Base-by-base conservation (phyloP, 2,113 vertebrate genomes). In the Piprites chloris region DNA sequence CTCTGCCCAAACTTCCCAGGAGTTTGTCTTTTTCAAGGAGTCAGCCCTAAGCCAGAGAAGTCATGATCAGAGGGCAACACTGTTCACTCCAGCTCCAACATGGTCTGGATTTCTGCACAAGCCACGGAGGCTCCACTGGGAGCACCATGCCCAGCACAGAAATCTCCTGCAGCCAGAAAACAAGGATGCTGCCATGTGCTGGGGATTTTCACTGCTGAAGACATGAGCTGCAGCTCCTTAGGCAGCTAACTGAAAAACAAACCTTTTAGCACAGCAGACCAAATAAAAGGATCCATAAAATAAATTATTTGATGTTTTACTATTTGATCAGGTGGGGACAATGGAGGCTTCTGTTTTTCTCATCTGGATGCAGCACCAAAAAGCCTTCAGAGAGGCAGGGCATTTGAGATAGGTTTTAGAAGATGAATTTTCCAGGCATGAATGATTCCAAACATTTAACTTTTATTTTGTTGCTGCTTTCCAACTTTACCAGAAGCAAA, bases 21-120 rank as follows among this genome's bases (percentile, higher is more conserved):
- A 63, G 20, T 71, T 95, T 93, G 77, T 63, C 75, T n/a, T 86
- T 91, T 73, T 37, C 27, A 28, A 52, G 78, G 66, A 55, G 16
- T 12, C 61, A 73, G 27, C 58, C 73, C 62, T 33, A 27, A 66
- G 41, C 20, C 37, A 8, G 53, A 63, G 42, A 42, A 92, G n/a
- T 28, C 33, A 47, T 0, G 0, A 69, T 68, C 12, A 72, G 30
- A 72, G 15, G 32, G 58, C 62, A 79, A 8, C 7, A 5, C 39
- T 82, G 78, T 49, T 78, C 42, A 28, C 42, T 56, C 37, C 49
- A 22, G 41, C 15, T 39, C 41, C 56, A 66, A 44, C 7, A 1
- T 2, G 33, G 53, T 18, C 46, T 80, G 55, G 26, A 3, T 63
- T 84, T 80, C 50, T 95, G 72, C 37, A 32, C 3, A 5, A 55